Conservation (phyloP, 2,888 invertebrate genomes). For the Hipparchia sbordonii region DNA sequence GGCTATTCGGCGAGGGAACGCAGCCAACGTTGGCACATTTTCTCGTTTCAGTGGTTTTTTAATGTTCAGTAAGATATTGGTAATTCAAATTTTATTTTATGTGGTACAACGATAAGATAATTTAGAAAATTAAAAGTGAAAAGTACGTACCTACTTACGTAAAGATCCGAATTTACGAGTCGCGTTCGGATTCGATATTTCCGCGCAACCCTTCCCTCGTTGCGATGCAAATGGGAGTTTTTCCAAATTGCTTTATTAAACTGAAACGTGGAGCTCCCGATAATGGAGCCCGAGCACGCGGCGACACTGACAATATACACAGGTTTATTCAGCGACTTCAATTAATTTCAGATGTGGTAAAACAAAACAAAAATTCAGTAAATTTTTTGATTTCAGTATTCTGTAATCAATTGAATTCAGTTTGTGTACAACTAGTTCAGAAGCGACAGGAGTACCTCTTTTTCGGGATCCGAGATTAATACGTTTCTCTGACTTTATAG, state of each 20-base stretch:
- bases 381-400: too few relatives aligned
- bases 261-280: conserved; percentile 72
- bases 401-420: too few relatives aligned
- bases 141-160: conserved; percentile 1
- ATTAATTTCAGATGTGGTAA: not conserved
- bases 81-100: too few relatives aligned
- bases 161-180: conserved; percentile 26
- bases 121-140: conserved; percentile 3
- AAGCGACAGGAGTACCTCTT: too few relatives aligned
- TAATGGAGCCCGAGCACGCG: conserved; percentile 46
- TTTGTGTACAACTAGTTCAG: too few relatives aligned
- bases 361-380: not conserved
- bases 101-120: not conserved
- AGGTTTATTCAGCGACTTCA: not conserved
- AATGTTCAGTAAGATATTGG: too few relatives aligned
- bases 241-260: conserved; percentile 80
- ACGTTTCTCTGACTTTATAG: too few relatives aligned
- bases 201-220: conserved; percentile 64
- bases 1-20: too few relatives aligned
- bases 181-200: conserved; percentile 30
- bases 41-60: too few relatives aligned
- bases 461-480: not conserved
- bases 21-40: too few relatives aligned
- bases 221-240: conserved; percentile 73
- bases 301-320: not conserved